A percentile compares a stretch with the other conserved stretches of the same genome.
phyloP scores from a whole-genome alignment of 2,888 invertebrate genomes.

The Boloria euphrosyne region DNA sequence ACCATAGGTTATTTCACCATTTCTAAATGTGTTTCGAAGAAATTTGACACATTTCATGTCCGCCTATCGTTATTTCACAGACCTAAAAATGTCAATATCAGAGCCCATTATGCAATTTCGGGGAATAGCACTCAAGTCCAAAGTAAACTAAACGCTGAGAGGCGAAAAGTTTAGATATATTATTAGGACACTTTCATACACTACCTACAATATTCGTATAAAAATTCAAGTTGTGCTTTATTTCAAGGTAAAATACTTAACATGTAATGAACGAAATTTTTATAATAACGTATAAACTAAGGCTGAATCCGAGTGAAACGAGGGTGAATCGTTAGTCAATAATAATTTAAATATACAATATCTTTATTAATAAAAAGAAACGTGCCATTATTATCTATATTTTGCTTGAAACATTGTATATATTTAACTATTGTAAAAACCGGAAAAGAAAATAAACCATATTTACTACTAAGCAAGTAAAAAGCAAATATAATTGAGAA shows the following conservation, averaged over 20 bases:
- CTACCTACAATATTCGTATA: background rate
- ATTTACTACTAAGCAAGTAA: no score
- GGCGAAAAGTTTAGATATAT: slow-evolving; percentile 20
- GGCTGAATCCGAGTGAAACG: no score
- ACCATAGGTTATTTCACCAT: slow-evolving; percentile 20
- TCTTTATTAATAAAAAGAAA: no score
- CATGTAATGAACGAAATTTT: no score
- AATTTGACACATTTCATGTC: slow-evolving; percentile 29
- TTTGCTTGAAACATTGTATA: no score
- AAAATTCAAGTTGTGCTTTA: no score
- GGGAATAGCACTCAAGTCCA: slow-evolving; percentile 48
- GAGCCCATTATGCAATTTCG: slow-evolving; percentile 58
- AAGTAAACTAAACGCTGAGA: slow-evolving; percentile 36
- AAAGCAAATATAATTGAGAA: no score
- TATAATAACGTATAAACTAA: no score
- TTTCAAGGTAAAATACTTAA: background rate
- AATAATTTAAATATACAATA: no score
- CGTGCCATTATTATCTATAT: no score
- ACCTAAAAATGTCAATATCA: slow-evolving; percentile 32
- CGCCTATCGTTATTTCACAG: slow-evolving; percentile 39
- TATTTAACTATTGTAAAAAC: background rate
- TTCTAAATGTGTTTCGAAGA: slow-evolving; percentile 16
- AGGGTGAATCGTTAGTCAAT: no score
- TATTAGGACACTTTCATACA: slow-evolving; percentile 29
- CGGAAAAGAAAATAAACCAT: no score